A percentile compares a stretch with the other conserved stretches of the same genome.
Evolutionary conservation across 2,797 vertebrate genomes (phyloP).

Genomic region (Cichlasoma orientale): DNA sequence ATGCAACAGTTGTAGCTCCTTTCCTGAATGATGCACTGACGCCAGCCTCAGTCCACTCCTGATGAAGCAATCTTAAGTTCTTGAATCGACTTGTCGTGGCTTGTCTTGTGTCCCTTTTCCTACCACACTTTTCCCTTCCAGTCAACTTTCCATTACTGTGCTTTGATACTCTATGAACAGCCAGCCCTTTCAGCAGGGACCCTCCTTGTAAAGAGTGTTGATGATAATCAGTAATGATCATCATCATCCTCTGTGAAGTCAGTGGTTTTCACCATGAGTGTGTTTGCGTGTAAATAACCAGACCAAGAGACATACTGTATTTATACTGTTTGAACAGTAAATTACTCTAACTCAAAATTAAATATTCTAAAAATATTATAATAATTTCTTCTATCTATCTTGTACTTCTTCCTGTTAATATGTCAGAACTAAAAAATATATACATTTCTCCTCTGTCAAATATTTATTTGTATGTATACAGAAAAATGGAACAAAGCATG

Average conservation of each 20-base stretch:
- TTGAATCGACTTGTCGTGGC: not conserved
- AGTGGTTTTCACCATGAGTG: not conserved
- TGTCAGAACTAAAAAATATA: not conserved
- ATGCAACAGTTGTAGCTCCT: not conserved
- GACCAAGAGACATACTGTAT: no score
- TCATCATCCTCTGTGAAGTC: not conserved
- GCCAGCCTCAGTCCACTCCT: not conserved
- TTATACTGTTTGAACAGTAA: not conserved
- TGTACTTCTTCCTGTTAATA: not conserved
- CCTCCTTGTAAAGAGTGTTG: not conserved
- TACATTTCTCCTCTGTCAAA: accelerated
- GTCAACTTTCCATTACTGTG: not conserved
- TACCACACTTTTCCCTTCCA: not conserved
- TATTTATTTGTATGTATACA: not conserved
- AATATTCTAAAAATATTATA: not conserved
- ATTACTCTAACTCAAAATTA: not conserved
- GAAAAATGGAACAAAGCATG: not conserved
- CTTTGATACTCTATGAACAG: not conserved
- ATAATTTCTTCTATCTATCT: not conserved
- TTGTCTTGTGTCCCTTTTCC: not conserved
- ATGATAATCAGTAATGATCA: no score
- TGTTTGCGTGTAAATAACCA: not conserved
- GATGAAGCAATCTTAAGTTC: not conserved
- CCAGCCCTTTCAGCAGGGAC: not conserved
- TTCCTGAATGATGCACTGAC: not conserved